Evolutionary conservation across 2,113 vertebrate species (phyloP).

Genomic region (Jacana jacana): DNA sequence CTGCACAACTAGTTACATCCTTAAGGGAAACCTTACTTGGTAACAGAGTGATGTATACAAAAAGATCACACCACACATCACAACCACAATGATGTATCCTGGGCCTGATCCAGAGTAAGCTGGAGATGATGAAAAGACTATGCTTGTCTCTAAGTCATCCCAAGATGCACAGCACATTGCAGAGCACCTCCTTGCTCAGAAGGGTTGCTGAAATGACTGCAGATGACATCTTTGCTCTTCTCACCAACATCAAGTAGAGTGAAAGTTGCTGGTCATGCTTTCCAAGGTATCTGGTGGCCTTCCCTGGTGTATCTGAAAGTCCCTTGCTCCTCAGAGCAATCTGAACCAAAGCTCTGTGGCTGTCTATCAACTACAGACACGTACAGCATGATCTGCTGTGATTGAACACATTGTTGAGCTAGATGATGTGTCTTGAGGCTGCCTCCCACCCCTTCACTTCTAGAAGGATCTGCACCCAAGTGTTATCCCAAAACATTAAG

Average conservation of each 20-base stretch:
- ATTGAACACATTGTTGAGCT: accelerated
- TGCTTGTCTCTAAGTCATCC: not conserved
- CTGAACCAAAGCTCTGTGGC: not conserved
- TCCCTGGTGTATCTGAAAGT: not conserved
- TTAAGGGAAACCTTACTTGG: not conserved
- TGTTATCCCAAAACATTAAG: not conserved
- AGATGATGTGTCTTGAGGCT: not conserved
- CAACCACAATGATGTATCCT: accelerated
- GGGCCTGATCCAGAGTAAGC: not conserved
- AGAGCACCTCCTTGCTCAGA: not conserved
- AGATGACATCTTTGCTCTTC: not conserved
- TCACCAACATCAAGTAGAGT: not conserved
- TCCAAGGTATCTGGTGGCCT: not conserved
- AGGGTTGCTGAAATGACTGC: accelerated
- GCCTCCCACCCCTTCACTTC: not conserved
- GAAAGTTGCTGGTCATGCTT: not conserved
- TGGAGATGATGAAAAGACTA: not conserved
- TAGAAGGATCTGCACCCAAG: not conserved
- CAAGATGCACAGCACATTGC: not conserved
- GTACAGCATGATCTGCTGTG: not conserved
- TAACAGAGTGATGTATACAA: not conserved
- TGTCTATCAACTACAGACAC: not conserved
- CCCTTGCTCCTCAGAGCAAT: not conserved
- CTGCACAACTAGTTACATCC: not conserved
- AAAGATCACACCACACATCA: not conserved